A percentile compares a stretch with the other conserved stretches of the same genome.
phyloP scores from a whole-genome alignment of 1,140 invertebrate genomes.

The Arctopsyche grandis region DNA sequence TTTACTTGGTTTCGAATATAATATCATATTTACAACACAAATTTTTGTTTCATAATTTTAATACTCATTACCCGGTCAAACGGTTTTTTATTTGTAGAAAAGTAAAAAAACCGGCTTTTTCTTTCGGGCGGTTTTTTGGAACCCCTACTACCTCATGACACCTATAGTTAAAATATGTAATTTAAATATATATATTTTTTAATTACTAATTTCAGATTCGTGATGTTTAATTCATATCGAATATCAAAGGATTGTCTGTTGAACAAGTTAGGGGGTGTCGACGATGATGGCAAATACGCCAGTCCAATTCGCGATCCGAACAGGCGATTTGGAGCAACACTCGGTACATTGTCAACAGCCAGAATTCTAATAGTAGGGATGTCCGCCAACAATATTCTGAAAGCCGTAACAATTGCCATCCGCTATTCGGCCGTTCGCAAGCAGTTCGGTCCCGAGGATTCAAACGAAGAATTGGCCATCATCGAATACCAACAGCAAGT shows the following conservation, averaged over 20 bases:
- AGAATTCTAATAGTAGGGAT: slow-evolving; percentile 62
- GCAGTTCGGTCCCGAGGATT: slow-evolving; percentile 78
- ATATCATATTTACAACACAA: too few relatives aligned
- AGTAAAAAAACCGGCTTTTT: too few relatives aligned
- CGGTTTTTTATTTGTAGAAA: too few relatives aligned
- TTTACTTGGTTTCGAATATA: too few relatives aligned
- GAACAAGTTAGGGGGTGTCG: slow-evolving; percentile 90
- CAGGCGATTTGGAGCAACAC: slow-evolving; percentile 81
- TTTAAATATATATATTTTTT: too few relatives aligned
- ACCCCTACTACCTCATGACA: too few relatives aligned
- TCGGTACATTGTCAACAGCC: slow-evolving; percentile 83
- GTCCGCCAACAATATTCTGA: slow-evolving; percentile 73
- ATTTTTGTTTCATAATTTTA: too few relatives aligned
- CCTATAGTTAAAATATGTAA: background rate
- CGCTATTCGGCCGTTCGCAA: slow-evolving; percentile 82
- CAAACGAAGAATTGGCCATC: slow-evolving; percentile 75
- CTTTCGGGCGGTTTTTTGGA: too few relatives aligned
- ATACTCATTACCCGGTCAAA: too few relatives aligned
- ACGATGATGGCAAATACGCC: slow-evolving; percentile 82
- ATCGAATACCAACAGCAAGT: slow-evolving; percentile 87
- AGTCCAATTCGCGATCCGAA: slow-evolving; percentile 78
- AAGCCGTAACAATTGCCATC: slow-evolving; percentile 79
- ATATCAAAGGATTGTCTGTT: slow-evolving; percentile 83
- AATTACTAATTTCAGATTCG: slow-evolving; percentile 67
- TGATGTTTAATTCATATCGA: slow-evolving; percentile 86